Conservation (phyloP, 2,888 invertebrate species). For the Coleophora deauratella region DNA sequence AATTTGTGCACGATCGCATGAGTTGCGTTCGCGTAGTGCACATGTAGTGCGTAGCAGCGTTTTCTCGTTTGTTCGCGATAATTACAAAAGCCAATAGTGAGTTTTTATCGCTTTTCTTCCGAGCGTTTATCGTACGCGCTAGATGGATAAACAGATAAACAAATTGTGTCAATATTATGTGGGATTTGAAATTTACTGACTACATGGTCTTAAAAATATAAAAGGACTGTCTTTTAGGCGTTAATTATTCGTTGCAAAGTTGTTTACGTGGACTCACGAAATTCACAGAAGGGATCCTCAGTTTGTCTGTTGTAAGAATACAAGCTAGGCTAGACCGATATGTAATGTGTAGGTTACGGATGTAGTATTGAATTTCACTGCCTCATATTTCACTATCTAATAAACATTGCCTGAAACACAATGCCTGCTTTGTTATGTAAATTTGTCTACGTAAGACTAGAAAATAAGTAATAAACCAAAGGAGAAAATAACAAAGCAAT, state of each 20-base stretch:
- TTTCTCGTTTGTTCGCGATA: too few relatives aligned
- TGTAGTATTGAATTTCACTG: conserved; percentile 36
- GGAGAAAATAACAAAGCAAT: conserved; percentile 43
- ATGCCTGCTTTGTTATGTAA: conserved; percentile 32
- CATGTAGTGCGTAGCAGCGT: conserved; percentile 24
- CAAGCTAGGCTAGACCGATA: conserved; percentile 48
- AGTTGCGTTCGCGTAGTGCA: conserved; percentile 1
- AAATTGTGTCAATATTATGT: too few relatives aligned
- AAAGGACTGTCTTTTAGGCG: too few relatives aligned
- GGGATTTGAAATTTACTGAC: conserved; percentile 1
- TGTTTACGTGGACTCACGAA: conserved; percentile 22
- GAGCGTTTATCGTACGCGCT: too few relatives aligned
- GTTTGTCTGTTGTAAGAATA: conserved; percentile 33
- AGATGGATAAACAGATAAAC: too few relatives aligned
- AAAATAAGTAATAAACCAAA: conserved; percentile 27
- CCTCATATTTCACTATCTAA: conserved; percentile 15
- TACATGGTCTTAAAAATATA: too few relatives aligned
- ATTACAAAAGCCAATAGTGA: too few relatives aligned
- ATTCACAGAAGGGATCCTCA: conserved; percentile 30
- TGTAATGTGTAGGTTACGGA: conserved; percentile 54
- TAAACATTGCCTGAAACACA: conserved; percentile 1
- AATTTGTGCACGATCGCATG: conserved; percentile 26
- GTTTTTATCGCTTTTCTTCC: too few relatives aligned
- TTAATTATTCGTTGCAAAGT: conserved; percentile 10
- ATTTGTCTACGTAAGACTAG: conserved; percentile 53